Base-by-base conservation (phyloP, 2,888 invertebrate genomes). In the Cephus spinipes region DNA sequence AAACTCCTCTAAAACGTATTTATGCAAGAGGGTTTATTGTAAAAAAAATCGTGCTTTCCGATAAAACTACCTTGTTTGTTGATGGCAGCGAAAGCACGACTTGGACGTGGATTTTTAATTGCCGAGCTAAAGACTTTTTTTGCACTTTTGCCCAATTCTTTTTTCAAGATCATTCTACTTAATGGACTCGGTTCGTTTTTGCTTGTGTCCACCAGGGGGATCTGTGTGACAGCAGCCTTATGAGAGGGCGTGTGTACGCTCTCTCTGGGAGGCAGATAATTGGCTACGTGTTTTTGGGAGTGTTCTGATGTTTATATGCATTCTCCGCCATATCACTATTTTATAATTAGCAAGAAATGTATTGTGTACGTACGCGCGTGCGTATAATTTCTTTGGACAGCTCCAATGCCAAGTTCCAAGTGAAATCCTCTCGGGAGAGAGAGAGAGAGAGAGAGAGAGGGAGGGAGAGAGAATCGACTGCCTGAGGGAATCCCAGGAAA, bases 241-340 rank as follows among this genome's bases (percentile, higher is more conserved):
- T 79, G 87, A 85, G 85, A 86, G 84, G 84, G 84, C 85, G 84
- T 81, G 81, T 77, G 80, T 85, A 80, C 82, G 69, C 85, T 85
- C 86, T 86, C 86, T 83, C 86, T 82, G 81, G 84, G 86, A 82
- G 85, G 85, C 82, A 81, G 85, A 85, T 88, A 88, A 88, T 88
- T 88, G 88, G 87, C 87, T 86, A 85, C 85, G 87, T 87, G 87
- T 86, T 87, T 88, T 88, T 86, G 82, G 85, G 83, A 83, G 84
- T 85, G 84, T 85, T 85, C 83, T 84, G 84, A 85, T 87, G 84
- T 88, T 88, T 87, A 88, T 88, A 85, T 79, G 86, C 84, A 81
- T 82, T 76, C 77, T 74, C 76, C 55, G 81, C 80, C 86, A 83
- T 88, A 87, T 87, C 85, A 83, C 86, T 85, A 86, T 88, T 87